Evolutionary conservation across 2,113 vertebrate genomes (phyloP).

Genomic region (Hymenochirus boettgeri): DNA sequence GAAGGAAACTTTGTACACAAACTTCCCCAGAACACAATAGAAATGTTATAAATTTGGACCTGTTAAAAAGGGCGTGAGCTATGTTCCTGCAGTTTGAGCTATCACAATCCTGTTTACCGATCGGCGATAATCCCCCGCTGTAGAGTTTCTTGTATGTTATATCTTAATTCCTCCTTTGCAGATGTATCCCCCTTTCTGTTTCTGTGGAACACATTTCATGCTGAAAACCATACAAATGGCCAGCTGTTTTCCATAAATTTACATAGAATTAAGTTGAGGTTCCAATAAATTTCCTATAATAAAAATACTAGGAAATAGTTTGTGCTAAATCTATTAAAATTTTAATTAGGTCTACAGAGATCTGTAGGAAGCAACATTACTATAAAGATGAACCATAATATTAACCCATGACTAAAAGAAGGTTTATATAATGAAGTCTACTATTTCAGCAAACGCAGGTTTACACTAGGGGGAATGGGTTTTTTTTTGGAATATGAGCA

Average conservation of each 20-base stretch:
- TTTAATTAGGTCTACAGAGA: too few species aligned
- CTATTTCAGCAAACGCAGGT: too few species aligned
- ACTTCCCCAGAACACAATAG: conserved; percentile 53
- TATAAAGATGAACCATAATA: too few species aligned
- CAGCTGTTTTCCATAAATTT: conserved; percentile 46
- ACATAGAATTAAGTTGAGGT: background rate
- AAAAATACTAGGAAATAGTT: too few species aligned
- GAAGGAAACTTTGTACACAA: conserved; percentile 58
- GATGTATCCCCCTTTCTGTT: conserved; percentile 65
- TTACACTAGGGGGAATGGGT: too few species aligned
- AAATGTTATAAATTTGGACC: conserved; percentile 48
- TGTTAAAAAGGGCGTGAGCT: conserved; percentile 53
- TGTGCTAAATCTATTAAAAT: too few species aligned
- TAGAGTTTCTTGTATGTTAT: conserved; percentile 47
- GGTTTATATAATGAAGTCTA: too few species aligned
- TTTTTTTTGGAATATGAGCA: too few species aligned
- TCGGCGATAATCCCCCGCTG: conserved; percentile 54
- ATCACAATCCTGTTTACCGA: conserved; percentile 49
- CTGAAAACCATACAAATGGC: conserved; percentile 51
- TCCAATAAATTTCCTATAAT: too few species aligned
- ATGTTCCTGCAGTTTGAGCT: conserved; percentile 51
- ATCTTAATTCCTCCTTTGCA: conserved; percentile 47
- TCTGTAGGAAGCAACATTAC: too few species aligned
- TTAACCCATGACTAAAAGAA: too few species aligned
- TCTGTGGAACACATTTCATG: conserved; percentile 48